phyloP scores from a whole-genome alignment of 2,888 invertebrate species.

The Mechanitis messenoides region DNA sequence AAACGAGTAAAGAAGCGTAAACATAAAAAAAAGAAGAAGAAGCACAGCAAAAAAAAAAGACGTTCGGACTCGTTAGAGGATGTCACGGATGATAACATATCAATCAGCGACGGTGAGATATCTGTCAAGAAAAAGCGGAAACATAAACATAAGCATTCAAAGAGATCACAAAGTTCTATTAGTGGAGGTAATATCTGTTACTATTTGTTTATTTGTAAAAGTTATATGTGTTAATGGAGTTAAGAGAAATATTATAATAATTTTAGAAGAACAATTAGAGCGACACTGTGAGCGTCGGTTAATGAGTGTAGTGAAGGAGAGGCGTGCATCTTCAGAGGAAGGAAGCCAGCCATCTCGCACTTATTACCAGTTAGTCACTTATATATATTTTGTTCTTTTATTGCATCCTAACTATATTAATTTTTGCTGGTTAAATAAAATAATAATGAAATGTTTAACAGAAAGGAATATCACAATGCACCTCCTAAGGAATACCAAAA shows the following conservation, averaged over 20 bases:
- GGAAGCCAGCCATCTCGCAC: slow-evolving; percentile 55
- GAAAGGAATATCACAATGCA: slow-evolving; percentile 58
- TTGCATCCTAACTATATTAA: too few species aligned
- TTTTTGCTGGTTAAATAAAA: too few species aligned
- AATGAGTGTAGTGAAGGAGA: slow-evolving; percentile 67
- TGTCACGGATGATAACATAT: slow-evolving; percentile 48
- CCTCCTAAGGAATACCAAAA: slow-evolving; percentile 54
- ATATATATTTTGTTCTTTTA: slow-evolving; percentile 1
- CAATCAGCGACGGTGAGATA: slow-evolving; percentile 61
- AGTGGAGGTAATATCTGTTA: slow-evolving; percentile 47
- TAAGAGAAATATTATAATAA: neutral
- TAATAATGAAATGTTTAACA: slow-evolving; percentile 26
- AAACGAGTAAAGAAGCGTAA: slow-evolving; percentile 67
- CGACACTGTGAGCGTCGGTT: slow-evolving; percentile 46
- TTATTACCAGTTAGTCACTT: slow-evolving; percentile 63
- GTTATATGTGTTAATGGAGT: neutral
- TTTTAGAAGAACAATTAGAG: slow-evolving; percentile 40
- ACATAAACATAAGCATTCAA: slow-evolving; percentile 62
- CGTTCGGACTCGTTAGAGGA: slow-evolving; percentile 52
- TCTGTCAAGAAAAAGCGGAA: slow-evolving; percentile 64
- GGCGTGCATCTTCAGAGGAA: slow-evolving; percentile 53
- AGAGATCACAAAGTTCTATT: slow-evolving; percentile 48
- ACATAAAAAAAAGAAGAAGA: slow-evolving; percentile 74
- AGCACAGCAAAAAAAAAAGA: slow-evolving; percentile 66
- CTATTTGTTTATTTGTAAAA: neutral